Evolutionary conservation across 2,888 invertebrate species (phyloP), one percentile per base, ranked within the genome.

Genomic region (Eupithecia centaureata): DNA sequence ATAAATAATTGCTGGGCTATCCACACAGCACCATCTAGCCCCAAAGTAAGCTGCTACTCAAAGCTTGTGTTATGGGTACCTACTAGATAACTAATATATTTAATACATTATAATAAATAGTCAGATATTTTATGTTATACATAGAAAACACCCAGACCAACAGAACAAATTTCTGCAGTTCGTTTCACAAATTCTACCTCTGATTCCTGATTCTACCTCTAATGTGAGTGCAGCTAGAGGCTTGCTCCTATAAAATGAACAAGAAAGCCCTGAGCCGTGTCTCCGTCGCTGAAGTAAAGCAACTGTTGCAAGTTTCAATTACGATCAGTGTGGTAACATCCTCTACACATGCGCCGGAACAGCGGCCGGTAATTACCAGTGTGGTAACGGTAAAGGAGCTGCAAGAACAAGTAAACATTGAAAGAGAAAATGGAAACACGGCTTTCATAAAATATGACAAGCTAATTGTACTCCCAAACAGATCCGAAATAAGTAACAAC

Each of bases 271-370:
- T 33, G 57, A 57, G 32, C 32, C 30, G 32, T 57, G 32, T 57
- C 47, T 30, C 32, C 57, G 30, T 63, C 42, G 18, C 30, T 30
- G 35, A 63, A 52, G 18, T 62, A 59, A 57, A 67, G 61, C 63
- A 52, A 80, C 79, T 84, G 83, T 83, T 83, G 72, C 75, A 85
- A 78, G 84, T 86, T 85, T 86, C 85, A 74, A 83, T 87, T 86
- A 84, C 86, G 84, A 78, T 78, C 74, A 76, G 76, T 79, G 78
- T 79, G 76, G 86, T 85, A 87, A 88, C 81, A 85, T 86, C 86
- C 86, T 82, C 76, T 47, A 22, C 70, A 65, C 52, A 47, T 58
- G 71, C 70, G 72, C 75, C 75, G 73, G 73, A 70, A 66, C 72
- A 56, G 65, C 52, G 59, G 57, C 28, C 57, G 28, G 71, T 72